A percentile compares a stretch with the other conserved stretches of the same genome.
These are phyloP conservation scores for Laterallus jamaicensis DNA, from an alignment of 2,113 vertebrate species.

Conservation along the genomic window DNA sequence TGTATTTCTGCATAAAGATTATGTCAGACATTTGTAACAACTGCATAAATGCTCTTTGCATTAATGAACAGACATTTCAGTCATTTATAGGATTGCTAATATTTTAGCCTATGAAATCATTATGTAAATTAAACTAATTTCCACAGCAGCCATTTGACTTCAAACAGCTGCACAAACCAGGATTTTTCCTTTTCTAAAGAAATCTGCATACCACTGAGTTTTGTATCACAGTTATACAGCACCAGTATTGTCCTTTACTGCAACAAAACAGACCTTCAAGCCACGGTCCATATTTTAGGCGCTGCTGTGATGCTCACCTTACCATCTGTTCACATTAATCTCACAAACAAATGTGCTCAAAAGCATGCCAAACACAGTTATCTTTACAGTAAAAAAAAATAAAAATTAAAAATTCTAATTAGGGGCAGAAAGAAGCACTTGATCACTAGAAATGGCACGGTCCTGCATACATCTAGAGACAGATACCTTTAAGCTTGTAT, in stretches of 20 bases:
- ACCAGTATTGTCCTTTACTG: conserved; percentile 51
- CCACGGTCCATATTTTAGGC: conserved; percentile 40
- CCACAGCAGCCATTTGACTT: conserved; percentile 12
- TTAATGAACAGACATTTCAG: conserved; percentile 40
- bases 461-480: background rate
- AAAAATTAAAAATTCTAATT: background rate
- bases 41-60: background rate
- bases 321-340: conserved; percentile 67
- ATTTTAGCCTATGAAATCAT: conserved; percentile 55
- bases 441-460: background rate
- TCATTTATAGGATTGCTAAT: conserved; percentile 39
- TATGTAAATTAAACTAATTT: conserved; percentile 62
- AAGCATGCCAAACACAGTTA: conserved; percentile 27
- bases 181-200: conserved; percentile 13
- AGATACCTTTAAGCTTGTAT: background rate
- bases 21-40: conserved; percentile 11
- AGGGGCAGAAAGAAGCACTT: background rate
- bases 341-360: background rate
- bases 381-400: background rate
- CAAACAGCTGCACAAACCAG: conserved; percentile 58
- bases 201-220: conserved; percentile 11
- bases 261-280: conserved; percentile 55
- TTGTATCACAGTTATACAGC: background rate
- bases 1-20: conserved; percentile 36
- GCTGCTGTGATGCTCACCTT: conserved; percentile 46